phyloP scores from a whole-genome alignment of 2,888 invertebrate species.

The Drosophila infuscata region DNA sequence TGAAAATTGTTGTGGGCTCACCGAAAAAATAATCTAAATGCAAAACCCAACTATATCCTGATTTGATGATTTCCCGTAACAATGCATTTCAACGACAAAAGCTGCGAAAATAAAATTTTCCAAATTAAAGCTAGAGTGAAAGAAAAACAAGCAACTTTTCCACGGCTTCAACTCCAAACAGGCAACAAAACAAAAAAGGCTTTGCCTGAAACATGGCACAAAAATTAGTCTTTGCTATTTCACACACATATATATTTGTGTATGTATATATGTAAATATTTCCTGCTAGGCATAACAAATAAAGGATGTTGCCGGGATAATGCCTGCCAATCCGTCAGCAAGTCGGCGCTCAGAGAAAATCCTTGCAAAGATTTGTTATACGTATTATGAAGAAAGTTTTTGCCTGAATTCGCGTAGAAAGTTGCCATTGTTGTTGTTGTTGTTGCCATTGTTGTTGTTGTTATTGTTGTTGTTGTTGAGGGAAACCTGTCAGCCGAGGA shows the following conservation, averaged over 20 bases:
- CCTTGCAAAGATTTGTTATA: slow-evolving; percentile 68
- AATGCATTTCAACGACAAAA: slow-evolving; percentile 36
- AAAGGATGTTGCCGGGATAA: slow-evolving; percentile 42
- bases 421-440: slow-evolving; percentile 6
- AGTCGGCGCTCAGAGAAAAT: slow-evolving; percentile 34
- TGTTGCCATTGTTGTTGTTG: slow-evolving; percentile 1
- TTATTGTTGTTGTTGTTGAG: not conserved
- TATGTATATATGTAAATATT: not conserved
- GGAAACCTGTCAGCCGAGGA: slow-evolving; percentile 36
- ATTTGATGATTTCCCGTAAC: slow-evolving; percentile 35
- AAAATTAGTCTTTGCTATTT: slow-evolving; percentile 8
- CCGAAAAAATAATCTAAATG: slow-evolving; percentile 69
- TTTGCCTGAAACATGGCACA: slow-evolving; percentile 6
- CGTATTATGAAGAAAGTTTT: slow-evolving; percentile 67
- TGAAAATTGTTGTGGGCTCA: slow-evolving; percentile 12
- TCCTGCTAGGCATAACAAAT: slow-evolving; percentile 10
- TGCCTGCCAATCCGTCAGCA: slow-evolving; percentile 51
- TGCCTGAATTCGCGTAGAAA: slow-evolving; percentile 36
- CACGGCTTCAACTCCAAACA: slow-evolving; percentile 60
- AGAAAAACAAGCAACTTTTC: slow-evolving; percentile 43
- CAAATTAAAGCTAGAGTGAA: slow-evolving; percentile 38
- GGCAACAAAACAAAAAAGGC: slow-evolving; percentile 7
- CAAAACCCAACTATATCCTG: slow-evolving; percentile 61
- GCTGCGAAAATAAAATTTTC: slow-evolving; percentile 25
- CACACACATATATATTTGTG: not conserved